phyloP scores from a whole-genome alignment of 2,888 invertebrate species.

The Eupithecia pulchellata region DNA sequence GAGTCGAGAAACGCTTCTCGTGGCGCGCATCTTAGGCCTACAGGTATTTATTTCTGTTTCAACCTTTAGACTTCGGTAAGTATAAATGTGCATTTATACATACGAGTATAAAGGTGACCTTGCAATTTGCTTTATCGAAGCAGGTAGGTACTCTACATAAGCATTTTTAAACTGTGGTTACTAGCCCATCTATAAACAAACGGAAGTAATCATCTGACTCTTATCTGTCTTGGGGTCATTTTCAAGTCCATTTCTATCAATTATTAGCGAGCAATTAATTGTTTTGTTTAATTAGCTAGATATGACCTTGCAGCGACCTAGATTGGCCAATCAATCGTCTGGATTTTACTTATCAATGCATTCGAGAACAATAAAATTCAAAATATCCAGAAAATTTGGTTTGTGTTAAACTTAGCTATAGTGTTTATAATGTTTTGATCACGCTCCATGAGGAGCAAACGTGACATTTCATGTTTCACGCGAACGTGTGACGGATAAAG shows the following conservation, averaged over 20 bases:
- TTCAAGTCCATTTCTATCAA: constrained; percentile 58
- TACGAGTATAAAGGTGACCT: constrained; percentile 3
- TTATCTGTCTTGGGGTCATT: constrained; percentile 50
- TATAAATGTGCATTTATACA: not conserved
- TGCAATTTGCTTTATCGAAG: not conserved
- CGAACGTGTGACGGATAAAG: not conserved
- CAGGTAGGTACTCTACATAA: not conserved
- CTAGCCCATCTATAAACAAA: constrained; percentile 7
- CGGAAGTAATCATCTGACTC: constrained; percentile 11
- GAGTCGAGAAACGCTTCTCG: too few species aligned
- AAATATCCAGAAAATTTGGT: not conserved
- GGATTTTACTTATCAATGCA: constrained; percentile 11
- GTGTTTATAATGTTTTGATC: not conserved
- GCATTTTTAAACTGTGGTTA: not conserved
- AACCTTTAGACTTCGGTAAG: not conserved
- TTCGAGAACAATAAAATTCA: not conserved
- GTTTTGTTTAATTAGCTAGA: constrained; percentile 60
- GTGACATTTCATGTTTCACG: constrained; percentile 1
- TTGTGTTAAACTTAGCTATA: not conserved
- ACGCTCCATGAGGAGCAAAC: not conserved
- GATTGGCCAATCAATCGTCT: constrained; percentile 18
- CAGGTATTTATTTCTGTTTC: not conserved
- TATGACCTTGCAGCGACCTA: constrained; percentile 67
- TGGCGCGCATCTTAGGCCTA: too few species aligned
- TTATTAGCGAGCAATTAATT: constrained; percentile 64